A percentile compares a stretch with the other conserved stretches of the same genome.
These are phyloP conservation scores for Peromyscus polionotus DNA, from an alignment of 2,113 vertebrate species.

Conservation along the genomic window DNA sequence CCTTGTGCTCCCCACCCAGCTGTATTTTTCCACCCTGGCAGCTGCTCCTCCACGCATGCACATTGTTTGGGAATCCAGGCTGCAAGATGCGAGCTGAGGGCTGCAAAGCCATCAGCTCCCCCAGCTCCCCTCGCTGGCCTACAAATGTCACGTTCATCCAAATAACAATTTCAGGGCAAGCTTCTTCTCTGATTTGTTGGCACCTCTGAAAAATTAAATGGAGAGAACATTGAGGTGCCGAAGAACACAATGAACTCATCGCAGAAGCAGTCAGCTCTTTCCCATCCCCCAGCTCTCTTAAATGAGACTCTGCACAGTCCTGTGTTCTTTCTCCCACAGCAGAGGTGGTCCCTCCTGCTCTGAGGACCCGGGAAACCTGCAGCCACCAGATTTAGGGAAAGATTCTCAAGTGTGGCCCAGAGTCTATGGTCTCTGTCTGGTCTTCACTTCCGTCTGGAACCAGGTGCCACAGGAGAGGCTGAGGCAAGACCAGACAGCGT, in stretches of 20 bases:
- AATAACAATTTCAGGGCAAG: conserved; percentile 72
- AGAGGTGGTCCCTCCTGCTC: neutral
- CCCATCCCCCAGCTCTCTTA: neutral
- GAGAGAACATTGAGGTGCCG: conserved; percentile 68
- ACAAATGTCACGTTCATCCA: conserved; percentile 74
- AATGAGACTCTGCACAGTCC: conserved; percentile 7
- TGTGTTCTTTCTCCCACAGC: neutral
- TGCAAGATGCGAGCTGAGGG: neutral
- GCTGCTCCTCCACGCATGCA: neutral
- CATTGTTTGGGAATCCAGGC: conserved; percentile 14
- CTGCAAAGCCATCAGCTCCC: conserved; percentile 33
- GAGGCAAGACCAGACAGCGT: neutral
- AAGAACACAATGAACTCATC: conserved; percentile 51
- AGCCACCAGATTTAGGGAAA: no score
- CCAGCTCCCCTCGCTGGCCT: conserved; percentile 44
- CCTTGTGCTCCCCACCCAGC: neutral
- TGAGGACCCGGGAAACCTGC: neutral
- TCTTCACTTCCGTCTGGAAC: neutral
- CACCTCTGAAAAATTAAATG: conserved; percentile 77
- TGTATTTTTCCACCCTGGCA: conserved; percentile 67
- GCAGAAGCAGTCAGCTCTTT: neutral
- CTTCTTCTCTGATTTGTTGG: conserved; percentile 72
- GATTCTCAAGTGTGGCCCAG: neutral
- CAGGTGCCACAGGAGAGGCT: neutral
- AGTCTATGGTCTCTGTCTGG: neutral